Evolutionary conservation across 1,140 invertebrate species (phyloP), one percentile per base, ranked within the genome.

Genomic region (Papilio glaucus): DNA sequence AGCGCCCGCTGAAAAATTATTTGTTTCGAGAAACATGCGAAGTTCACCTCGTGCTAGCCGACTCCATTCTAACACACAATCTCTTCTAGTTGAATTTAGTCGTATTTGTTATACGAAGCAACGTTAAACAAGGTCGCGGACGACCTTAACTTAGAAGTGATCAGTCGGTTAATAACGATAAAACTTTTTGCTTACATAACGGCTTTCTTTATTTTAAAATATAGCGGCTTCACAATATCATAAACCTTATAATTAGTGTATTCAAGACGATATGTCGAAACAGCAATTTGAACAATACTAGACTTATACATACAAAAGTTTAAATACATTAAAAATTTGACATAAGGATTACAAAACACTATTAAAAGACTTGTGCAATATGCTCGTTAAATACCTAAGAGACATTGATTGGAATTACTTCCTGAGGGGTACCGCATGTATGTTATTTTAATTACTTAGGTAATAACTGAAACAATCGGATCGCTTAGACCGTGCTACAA

Each of bases 131-230:
- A 82, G 84, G 86, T 78, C 75, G 69, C 83, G 79, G 85, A 85
- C 84, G 84, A 84, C 84, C 85, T 87, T 81, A 68, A 80, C 82
- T 79, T 77, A 80, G 84, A 78, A 85, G 79, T 80, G 82, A 88
- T 86, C 81, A 84, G 84, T 90, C 83, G 86, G 85, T 86, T 71
- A 91, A 87, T 92, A 89, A 88, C 89, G 87, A 90, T 88, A 91
- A 90, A 87, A 88, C 80, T 74, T 89, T 85, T 88, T 90, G 91
- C 84, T 91, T 93, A 91, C 88, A 91, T 86, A 91, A 90, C 88
- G 89, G 86, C 87, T 88, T 92, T 85, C 87, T 91, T 93, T 91
- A 91, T 93, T 93, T 93, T 93, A 92, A 92, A 93, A 92, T 93
- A 93, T 90, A 93, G 89, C 88, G 88, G 86, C 85, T 93, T 93